phyloP scores from a whole-genome alignment of 2,113 vertebrate species.

The Mustela lutreola region DNA sequence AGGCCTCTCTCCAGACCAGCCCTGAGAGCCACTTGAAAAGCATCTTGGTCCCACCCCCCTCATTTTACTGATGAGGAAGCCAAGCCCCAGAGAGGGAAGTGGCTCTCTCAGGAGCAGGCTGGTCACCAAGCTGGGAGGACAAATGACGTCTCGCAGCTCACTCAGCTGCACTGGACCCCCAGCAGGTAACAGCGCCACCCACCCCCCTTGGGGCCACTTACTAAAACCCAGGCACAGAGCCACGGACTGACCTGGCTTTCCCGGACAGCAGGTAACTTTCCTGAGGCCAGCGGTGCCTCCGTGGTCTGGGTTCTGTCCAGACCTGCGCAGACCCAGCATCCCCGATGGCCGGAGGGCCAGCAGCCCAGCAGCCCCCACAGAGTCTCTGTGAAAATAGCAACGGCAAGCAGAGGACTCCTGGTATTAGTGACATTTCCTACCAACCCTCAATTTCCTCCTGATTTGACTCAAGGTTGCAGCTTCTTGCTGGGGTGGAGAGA shows the following conservation, averaged over 20 bases:
- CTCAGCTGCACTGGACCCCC: not conserved
- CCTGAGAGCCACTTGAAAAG: not conserved
- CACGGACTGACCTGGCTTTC: not conserved
- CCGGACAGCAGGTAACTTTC: not conserved
- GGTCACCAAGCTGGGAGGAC: not conserved
- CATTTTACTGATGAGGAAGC: constrained; percentile 63
- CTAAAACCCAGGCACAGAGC: not conserved
- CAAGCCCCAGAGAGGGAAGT: constrained; percentile 66
- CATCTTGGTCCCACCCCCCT: constrained; percentile 59
- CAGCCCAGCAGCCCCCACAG: not conserved
- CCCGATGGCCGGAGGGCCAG: not conserved
- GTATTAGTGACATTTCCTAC: constrained; percentile 55
- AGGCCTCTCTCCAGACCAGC: not conserved
- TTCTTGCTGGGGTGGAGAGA: not conserved
- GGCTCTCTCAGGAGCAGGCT: constrained; percentile 22
- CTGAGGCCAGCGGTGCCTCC: not conserved
- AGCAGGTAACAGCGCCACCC: constrained; percentile 54
- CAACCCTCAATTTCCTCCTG: constrained; percentile 75
- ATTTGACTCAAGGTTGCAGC: constrained; percentile 69
- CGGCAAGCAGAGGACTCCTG: not conserved
- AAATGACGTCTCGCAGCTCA: not conserved
- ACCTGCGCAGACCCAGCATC: not conserved
- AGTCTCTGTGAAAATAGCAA: not conserved
- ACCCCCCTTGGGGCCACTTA: not conserved
- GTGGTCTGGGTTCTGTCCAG: not conserved